Evolutionary conservation across 2,113 vertebrate species (phyloP).

Genomic region (Oreochromis spilurus): DNA sequence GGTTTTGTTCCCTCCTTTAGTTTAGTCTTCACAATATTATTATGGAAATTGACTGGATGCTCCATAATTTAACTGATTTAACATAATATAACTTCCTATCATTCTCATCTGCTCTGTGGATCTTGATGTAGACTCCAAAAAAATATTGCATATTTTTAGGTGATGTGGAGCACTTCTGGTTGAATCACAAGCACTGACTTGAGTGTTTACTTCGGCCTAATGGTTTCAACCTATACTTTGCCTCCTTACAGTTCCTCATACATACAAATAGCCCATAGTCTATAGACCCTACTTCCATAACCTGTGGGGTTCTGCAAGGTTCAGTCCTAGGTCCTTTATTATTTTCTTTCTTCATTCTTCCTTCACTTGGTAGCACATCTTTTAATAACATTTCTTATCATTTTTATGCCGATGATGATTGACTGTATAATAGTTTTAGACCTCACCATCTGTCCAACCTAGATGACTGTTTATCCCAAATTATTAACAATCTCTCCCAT

Average conservation of each 20-base stretch:
- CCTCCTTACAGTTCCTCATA: not conserved
- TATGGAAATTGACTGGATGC: not conserved
- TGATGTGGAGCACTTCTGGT: not conserved
- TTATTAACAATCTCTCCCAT: not conserved
- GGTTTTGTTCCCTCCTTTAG: not conserved
- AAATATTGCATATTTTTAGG: not conserved
- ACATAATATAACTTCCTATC: not conserved
- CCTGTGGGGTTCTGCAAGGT: not conserved
- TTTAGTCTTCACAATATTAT: not conserved
- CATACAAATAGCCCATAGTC: not conserved
- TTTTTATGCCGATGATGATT: not conserved
- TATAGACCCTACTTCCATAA: not conserved
- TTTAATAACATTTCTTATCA: not conserved
- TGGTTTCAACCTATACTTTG: not conserved
- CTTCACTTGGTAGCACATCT: not conserved
- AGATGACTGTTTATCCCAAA: not conserved
- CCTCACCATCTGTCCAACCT: not conserved
- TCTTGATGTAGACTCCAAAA: not conserved
- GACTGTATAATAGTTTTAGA: not conserved
- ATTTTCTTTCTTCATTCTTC: not conserved
- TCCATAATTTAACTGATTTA: not conserved
- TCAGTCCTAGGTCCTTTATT: not conserved
- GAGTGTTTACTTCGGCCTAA: not conserved
- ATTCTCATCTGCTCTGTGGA: not conserved
- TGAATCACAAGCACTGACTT: not conserved